These are phyloP conservation scores for Phainopepla nitens DNA, from an alignment of 2,113 vertebrate species.

Conservation along the genomic window DNA sequence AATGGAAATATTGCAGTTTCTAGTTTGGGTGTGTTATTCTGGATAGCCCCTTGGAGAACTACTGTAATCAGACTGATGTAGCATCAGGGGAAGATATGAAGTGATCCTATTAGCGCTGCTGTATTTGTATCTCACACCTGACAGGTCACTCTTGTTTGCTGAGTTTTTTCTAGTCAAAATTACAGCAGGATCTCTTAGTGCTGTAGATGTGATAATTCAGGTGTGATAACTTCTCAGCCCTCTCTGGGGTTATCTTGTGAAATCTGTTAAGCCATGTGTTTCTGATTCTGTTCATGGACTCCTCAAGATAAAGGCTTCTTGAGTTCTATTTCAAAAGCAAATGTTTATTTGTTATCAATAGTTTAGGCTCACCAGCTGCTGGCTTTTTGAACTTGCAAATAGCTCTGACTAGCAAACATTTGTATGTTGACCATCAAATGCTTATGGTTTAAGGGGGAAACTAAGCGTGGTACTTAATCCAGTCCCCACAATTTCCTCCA, in stretches of 20 bases:
- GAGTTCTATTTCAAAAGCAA: not conserved
- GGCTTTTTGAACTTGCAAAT: not conserved
- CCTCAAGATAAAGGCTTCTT: not conserved
- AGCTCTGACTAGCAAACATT: constrained; percentile 24
- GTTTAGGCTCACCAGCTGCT: not conserved
- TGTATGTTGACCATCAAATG: not conserved
- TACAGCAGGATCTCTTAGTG: not conserved
- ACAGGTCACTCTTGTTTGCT: not conserved
- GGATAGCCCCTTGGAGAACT: not conserved
- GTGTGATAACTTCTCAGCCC: not conserved
- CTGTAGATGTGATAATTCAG: not conserved
- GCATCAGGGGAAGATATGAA: not conserved
- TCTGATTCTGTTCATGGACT: constrained; percentile 18
- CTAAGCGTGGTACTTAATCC: constrained; percentile 32
- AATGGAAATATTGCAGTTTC: not conserved
- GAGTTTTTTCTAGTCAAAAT: not conserved
- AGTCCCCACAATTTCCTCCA: constrained; percentile 28
- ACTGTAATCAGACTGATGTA: not conserved
- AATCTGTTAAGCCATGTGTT: not conserved
- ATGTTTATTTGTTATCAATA: constrained; percentile 14
- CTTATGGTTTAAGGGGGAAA: constrained; percentile 51
- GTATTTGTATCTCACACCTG: not conserved
- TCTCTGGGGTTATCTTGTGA: not conserved
- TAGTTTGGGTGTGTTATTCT: not conserved
- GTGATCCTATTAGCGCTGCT: not conserved